Percentiles rank a stretch among this genome's conserved stretches.
phyloP scores from a whole-genome alignment of 2,888 invertebrate species.

The Ormia ochracea region DNA sequence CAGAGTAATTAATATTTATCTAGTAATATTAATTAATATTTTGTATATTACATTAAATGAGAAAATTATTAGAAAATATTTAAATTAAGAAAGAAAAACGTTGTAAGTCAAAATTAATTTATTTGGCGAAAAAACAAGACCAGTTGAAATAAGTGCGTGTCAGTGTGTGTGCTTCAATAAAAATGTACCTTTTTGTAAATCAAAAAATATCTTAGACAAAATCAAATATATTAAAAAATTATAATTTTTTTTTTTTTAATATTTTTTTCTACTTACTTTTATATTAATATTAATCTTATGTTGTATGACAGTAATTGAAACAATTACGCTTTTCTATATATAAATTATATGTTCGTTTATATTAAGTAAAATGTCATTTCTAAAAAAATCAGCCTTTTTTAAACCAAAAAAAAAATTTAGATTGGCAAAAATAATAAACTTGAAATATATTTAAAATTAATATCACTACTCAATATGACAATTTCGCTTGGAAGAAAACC shows the following conservation, averaged over 20 bases:
- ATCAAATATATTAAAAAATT: background rate
- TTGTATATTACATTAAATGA: constrained; percentile 27
- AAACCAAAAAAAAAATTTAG: too few relatives aligned
- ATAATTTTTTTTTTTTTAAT: background rate
- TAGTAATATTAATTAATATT: constrained; percentile 42
- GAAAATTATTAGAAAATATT: background rate
- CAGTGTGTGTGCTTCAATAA: background rate
- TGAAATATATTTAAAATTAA: too few relatives aligned
- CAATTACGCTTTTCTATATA: constrained; percentile 54
- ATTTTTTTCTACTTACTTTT: background rate
- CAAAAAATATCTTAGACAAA: constrained; percentile 29
- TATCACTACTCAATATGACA: too few relatives aligned
- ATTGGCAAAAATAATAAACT: too few relatives aligned
- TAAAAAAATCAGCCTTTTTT: background rate
- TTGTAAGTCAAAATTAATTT: constrained; percentile 9
- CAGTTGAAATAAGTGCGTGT: constrained; percentile 13
- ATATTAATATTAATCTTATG: constrained; percentile 9
- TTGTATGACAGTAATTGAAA: constrained; percentile 52
- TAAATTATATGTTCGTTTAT: constrained; percentile 1
- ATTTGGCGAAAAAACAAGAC: constrained; percentile 3
- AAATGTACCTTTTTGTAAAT: constrained; percentile 49
- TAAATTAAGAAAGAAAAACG: background rate
- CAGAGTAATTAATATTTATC: constrained; percentile 28
- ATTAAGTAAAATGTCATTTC: background rate
- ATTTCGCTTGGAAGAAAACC: too few relatives aligned